Percentiles rank a stretch among this genome's conserved stretches.
Evolutionary conservation across 1,140 invertebrate genomes (phyloP).

Genomic region (Tyrophagus putrescentiae): DNA sequence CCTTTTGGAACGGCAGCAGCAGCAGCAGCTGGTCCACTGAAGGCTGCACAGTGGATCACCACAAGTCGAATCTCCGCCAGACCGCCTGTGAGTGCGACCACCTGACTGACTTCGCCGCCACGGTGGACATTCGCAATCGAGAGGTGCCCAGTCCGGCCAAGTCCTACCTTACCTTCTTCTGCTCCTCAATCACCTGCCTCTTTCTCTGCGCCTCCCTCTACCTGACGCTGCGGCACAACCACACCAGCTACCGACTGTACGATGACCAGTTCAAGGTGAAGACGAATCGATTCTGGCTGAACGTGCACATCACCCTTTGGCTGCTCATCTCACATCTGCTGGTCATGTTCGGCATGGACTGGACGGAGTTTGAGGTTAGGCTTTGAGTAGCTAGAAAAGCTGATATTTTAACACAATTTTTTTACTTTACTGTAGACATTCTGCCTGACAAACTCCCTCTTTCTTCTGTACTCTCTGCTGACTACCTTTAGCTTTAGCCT

Average conservation of each 20-base stretch:
- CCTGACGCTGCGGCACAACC: slow-evolving; percentile 31
- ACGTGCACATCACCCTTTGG: no score
- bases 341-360: neutral
- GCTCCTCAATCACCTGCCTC: slow-evolving; percentile 8
- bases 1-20: neutral
- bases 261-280: neutral
- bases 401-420: neutral
- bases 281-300: neutral
- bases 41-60: neutral
- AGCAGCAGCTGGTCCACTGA: neutral
- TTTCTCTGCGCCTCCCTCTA: neutral
- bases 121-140: slow-evolving; percentile 47
- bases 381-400: neutral
- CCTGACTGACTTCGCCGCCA: slow-evolving; percentile 38
- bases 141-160: slow-evolving; percentile 8
- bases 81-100: slow-evolving; percentile 36
- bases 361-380: neutral
- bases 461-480: slow-evolving; percentile 36
- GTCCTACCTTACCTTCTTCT: slow-evolving; percentile 19
- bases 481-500: slow-evolving; percentile 37
- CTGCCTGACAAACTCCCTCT: slow-evolving; percentile 26
- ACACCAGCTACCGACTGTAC: slow-evolving; percentile 17
- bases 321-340: neutral
- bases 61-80: neutral
- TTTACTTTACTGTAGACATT: neutral